phyloP scores from a whole-genome alignment of 2,888 invertebrate species.

The Tethea ocularis region DNA sequence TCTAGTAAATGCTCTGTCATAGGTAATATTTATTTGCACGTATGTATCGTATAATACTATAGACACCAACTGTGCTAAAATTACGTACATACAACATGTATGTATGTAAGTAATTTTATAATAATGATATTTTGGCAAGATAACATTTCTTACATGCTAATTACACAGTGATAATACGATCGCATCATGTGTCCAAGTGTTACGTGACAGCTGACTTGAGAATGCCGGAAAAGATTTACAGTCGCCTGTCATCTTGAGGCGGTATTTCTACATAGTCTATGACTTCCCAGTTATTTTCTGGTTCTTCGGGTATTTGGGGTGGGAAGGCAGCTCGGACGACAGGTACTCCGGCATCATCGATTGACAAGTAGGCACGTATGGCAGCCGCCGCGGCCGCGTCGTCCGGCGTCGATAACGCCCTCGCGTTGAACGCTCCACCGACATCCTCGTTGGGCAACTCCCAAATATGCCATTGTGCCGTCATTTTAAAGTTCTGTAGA shows the following conservation, averaged over 20 bases:
- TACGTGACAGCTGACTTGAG: background rate
- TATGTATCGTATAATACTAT: too few species aligned
- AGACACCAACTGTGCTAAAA: background rate
- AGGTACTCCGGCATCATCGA: slow-evolving; percentile 85
- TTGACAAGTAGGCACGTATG: slow-evolving; percentile 84
- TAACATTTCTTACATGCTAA: slow-evolving; percentile 13
- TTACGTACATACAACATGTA: too few species aligned
- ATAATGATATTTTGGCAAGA: slow-evolving; percentile 32
- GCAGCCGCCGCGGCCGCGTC: slow-evolving; percentile 79
- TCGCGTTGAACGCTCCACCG: slow-evolving; percentile 86
- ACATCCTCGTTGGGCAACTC: slow-evolving; percentile 82
- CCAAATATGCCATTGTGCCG: slow-evolving; percentile 79
- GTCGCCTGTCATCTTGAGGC: background rate
- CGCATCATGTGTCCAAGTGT: background rate
- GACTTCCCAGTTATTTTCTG: slow-evolving; percentile 86
- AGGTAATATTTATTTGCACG: background rate
- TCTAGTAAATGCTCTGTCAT: slow-evolving; percentile 26
- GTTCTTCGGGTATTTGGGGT: slow-evolving; percentile 74
- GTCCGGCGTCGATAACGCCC: slow-evolving; percentile 67
- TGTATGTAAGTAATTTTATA: slow-evolving; percentile 11
- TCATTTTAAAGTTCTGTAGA: slow-evolving; percentile 84
- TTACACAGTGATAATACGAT: background rate
- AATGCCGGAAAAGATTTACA: background rate
- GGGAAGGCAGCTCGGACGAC: slow-evolving; percentile 83
- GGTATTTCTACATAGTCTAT: slow-evolving; percentile 86